A percentile compares a stretch with the other conserved stretches of the same genome.
phyloP scores from a whole-genome alignment of 2,888 invertebrate genomes.

The Acheta domesticus region DNA sequence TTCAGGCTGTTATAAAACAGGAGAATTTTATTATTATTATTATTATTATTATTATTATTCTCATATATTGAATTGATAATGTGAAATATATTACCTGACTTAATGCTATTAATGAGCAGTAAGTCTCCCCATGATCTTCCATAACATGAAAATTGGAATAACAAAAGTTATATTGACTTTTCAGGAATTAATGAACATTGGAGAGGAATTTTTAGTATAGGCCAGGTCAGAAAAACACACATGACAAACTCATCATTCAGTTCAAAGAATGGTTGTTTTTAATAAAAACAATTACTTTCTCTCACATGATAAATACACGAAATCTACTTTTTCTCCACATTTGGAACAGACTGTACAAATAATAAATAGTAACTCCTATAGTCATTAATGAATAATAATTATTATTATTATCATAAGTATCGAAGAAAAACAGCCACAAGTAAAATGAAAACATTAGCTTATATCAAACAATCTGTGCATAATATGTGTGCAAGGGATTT shows the following conservation, averaged over 20 bases:
- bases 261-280: conserved; percentile 18
- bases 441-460: conserved; percentile 4
- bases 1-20: too few relatives aligned
- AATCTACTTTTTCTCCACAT: conserved; percentile 4
- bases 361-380: conserved; percentile 9
- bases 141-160: too few relatives aligned
- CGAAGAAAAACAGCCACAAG: not conserved
- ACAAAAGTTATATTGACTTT: too few relatives aligned
- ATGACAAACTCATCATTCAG: not conserved
- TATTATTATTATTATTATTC: too few relatives aligned
- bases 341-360: conserved; percentile 9
- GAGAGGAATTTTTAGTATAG: too few relatives aligned
- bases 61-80: too few relatives aligned
- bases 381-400: not conserved
- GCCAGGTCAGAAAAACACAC: not conserved
- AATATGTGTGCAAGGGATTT: not conserved
- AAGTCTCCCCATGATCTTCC: too few relatives aligned
- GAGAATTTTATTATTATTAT: too few relatives aligned
- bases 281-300: conserved; percentile 9
- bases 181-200: too few relatives aligned
- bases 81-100: too few relatives aligned
- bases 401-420: not conserved
- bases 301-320: conserved; percentile 11
- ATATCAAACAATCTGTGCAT: not conserved
- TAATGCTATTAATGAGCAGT: too few relatives aligned